These are phyloP conservation scores for Silurus asotus DNA, from an alignment of 2,113 vertebrate genomes.

Conservation along the genomic window DNA sequence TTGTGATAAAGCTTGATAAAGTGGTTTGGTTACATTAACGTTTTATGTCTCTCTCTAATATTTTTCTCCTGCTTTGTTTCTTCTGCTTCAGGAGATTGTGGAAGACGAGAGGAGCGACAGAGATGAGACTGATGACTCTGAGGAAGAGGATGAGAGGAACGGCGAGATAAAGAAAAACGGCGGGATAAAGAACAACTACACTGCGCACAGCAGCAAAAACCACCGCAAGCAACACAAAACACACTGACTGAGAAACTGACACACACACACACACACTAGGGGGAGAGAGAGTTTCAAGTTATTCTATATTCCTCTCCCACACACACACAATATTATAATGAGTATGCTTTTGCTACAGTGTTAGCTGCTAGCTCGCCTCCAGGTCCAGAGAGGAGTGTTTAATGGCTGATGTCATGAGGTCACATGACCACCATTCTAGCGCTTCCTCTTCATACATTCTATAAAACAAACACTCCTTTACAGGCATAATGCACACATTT, in stretches of 20 bases:
- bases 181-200: conserved; percentile 80
- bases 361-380: background rate
- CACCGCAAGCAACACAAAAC: conserved; percentile 84
- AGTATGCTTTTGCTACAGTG: background rate
- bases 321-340: background rate
- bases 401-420: background rate
- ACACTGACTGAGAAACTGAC: conserved; percentile 58
- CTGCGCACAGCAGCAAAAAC: conserved; percentile 84
- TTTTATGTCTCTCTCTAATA: background rate
- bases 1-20: background rate
- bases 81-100: conserved; percentile 70
- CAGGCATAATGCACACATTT: background rate
- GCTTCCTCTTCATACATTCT: background rate
- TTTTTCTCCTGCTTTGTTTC: background rate
- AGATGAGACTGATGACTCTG: conserved; percentile 88
- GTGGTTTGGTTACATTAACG: too few relatives aligned
- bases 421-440: conserved; percentile 9
- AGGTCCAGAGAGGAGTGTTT: background rate
- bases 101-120: conserved; percentile 91
- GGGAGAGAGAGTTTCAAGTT: background rate
- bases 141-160: conserved; percentile 80
- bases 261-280: conserved; percentile 31
- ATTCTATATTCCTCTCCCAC: background rate
- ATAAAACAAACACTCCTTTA: background rate
- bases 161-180: conserved; percentile 72